These are phyloP conservation scores for Umimayanthus chanpuru DNA, from an alignment of 92 coral and sea anemone genomes.

Conservation along the genomic window DNA sequence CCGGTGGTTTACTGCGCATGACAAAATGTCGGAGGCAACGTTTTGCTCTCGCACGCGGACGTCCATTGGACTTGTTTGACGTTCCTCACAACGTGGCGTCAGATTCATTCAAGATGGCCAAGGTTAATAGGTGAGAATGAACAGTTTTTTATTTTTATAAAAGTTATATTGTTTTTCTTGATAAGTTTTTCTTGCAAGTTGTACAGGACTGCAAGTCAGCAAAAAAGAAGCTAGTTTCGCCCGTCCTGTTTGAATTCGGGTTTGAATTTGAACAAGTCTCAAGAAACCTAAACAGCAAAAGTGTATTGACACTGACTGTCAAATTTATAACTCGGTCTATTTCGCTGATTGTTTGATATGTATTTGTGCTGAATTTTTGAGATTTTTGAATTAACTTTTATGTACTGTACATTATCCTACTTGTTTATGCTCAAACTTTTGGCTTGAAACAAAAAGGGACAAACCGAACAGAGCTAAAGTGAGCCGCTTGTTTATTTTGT, in stretches of 20 bases:
- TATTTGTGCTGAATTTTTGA: slow-evolving; percentile 19
- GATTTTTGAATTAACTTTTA: slow-evolving; percentile 21
- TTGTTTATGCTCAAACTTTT: neutral
- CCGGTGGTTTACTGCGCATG: too few relatives aligned
- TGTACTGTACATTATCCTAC: slow-evolving; percentile 12
- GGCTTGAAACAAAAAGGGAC: slow-evolving; percentile 26
- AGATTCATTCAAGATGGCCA: neutral
- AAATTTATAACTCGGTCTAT: neutral
- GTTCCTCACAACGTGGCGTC: too few relatives aligned
- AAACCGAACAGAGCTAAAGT: slow-evolving; percentile 17
- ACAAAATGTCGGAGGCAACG: neutral
- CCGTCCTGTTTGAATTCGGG: neutral
- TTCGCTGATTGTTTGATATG: neutral
- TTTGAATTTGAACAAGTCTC: slow-evolving; percentile 24
- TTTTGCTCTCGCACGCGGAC: slow-evolving; percentile 45
- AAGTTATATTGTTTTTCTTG: neutral
- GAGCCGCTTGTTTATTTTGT: slow-evolving; percentile 5
- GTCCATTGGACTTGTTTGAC: slow-evolving; percentile 24
- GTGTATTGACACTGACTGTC: slow-evolving; percentile 9
- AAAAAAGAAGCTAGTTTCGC: slow-evolving; percentile 23
- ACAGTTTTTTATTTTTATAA: neutral
- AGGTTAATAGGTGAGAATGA: slow-evolving; percentile 12
- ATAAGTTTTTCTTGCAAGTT: neutral
- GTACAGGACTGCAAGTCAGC: neutral
- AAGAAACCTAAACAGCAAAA: slow-evolving; percentile 14